Evolutionary conservation across 2,113 vertebrate species (phyloP).

Genomic region (Petrocephalus microphthalmus): DNA sequence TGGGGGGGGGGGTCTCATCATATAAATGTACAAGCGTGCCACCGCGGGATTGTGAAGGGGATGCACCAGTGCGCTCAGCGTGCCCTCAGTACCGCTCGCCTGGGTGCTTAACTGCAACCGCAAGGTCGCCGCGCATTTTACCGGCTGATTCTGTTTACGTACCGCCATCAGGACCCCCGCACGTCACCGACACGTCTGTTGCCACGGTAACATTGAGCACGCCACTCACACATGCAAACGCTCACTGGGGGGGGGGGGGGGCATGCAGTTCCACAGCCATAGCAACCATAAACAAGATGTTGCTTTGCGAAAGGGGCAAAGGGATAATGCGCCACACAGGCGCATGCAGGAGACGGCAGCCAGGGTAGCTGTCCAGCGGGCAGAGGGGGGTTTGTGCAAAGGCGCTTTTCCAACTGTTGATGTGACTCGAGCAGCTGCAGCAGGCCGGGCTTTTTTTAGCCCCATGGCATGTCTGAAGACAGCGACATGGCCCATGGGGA

Average conservation of each 20-base stretch:
- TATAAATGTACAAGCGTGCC: background rate
- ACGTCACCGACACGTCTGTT: background rate
- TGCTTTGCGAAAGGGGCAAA: background rate
- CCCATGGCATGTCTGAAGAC: constrained; percentile 28
- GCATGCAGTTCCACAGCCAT: background rate
- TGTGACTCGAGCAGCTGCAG: constrained; percentile 54
- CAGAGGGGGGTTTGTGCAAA: background rate
- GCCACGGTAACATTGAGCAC: background rate
- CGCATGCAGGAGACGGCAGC: too few relatives aligned
- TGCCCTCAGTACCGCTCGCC: background rate
- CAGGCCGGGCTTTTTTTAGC: constrained; percentile 59
- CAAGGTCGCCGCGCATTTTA: background rate
- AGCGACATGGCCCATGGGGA: background rate
- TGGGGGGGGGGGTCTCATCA: background rate
- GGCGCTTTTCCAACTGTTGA: constrained; percentile 10
- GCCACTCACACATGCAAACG: background rate
- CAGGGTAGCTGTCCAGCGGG: background rate
- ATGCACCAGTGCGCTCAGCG: background rate
- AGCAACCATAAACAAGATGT: background rate
- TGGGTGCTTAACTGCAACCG: background rate
- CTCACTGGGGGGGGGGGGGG: background rate
- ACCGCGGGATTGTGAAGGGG: background rate
- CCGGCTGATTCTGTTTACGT: background rate
- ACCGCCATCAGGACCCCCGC: background rate
- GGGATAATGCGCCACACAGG: background rate